phyloP scores from a whole-genome alignment of 2,113 vertebrate genomes.

The Illadopsis cleaveri region DNA sequence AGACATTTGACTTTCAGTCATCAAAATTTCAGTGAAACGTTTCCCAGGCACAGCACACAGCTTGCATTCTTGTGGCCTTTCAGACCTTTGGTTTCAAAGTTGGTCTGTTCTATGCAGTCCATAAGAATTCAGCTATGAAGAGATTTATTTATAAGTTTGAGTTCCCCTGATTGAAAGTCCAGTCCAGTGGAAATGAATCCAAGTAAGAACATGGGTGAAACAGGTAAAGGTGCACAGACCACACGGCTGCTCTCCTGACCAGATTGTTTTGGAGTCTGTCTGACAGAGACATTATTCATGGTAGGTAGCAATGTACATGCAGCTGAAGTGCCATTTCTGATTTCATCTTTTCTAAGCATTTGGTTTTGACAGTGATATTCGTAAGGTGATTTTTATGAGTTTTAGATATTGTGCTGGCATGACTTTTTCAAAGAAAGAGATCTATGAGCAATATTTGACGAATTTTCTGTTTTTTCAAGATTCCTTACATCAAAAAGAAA shows the following conservation, averaged over 20 bases:
- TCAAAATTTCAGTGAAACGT: accelerated
- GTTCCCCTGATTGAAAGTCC: not conserved
- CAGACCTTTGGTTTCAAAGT: not conserved
- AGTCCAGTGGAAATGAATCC: not conserved
- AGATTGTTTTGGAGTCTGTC: not conserved
- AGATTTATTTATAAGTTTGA: not conserved
- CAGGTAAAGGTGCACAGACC: not conserved
- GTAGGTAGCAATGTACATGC: not conserved
- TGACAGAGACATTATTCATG: not conserved
- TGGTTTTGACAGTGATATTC: not conserved
- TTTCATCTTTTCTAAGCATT: not conserved
- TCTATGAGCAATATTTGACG: not conserved
- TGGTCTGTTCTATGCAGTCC: not conserved
- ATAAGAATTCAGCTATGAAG: not conserved
- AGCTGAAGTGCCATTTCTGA: not conserved
- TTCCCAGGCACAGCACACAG: not conserved
- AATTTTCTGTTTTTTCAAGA: not conserved
- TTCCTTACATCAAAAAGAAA: not conserved
- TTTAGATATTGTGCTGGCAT: not conserved
- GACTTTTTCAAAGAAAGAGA: not conserved
- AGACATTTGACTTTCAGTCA: not conserved
- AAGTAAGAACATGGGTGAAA: not conserved
- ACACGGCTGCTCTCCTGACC: not conserved
- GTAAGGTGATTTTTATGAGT: not conserved
- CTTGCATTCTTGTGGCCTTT: not conserved